Evolutionary conservation across 2,797 vertebrate genomes (phyloP), one percentile per base, ranked within the genome.

Genomic region (Hyperoplus immaculatus): DNA sequence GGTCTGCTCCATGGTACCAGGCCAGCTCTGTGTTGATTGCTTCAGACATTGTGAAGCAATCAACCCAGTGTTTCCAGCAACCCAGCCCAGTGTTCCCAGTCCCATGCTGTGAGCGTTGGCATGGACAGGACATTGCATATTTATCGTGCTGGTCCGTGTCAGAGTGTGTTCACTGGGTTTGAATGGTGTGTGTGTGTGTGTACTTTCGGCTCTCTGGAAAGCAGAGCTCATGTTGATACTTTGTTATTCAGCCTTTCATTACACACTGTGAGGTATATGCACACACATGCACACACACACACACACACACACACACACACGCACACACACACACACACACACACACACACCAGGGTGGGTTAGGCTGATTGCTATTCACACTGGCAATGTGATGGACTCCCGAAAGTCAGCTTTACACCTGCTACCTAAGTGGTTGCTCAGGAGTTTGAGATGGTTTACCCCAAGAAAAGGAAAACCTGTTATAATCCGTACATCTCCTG

Each of bases 321-420:
- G 41, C 69, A 69, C 80, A 46, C 64, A 73, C 47, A 53, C 65
- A 64, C 38, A 55, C 53, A 68, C 50, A 68, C 56, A 53, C 57
- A 53, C 16, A 64, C 65, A 53, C 16, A 64, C 42, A 45, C 39
- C 42, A 69, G 51, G 59, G 14, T 65, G 53, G 41, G 67, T 51
- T 15, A 68, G 50, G 58, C 61, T 81, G 77, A 77, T 84, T 79
- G 54, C 62, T 75, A 66, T 84, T 87, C 72, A 78, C 64, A 47
- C 58, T 78, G 60, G 55, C 77, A 66, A 39, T 63, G 21, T 4
- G 47, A 42, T 69, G 69, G 49, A 72, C 63, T 81, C 83, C 62
- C 65, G 50, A 53, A 71, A 80, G 71, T 80, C 73, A 55, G 72
- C 69, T 81, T 69, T 76, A 81, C 81, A 81, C 81, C 70, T 83